phyloP scores from a whole-genome alignment of 2,113 vertebrate genomes.

The Semnornis frantzii region DNA sequence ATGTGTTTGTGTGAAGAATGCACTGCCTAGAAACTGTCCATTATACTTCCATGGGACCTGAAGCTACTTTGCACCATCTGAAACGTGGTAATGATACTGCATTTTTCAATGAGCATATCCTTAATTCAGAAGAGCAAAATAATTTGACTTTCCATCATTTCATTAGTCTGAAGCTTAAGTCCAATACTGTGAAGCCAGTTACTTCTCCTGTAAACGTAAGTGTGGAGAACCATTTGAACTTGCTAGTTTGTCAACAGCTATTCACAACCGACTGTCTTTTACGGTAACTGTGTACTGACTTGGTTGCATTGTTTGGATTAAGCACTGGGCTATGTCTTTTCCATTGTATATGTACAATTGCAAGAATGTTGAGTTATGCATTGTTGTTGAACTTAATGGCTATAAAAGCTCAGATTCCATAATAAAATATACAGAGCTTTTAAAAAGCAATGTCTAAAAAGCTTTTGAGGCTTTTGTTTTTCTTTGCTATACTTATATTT shows the following conservation, averaged over 20 bases:
- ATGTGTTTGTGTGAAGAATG: slow-evolving; percentile 62
- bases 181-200: slow-evolving; percentile 28
- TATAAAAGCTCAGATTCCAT: slow-evolving; percentile 24
- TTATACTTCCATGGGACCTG: neutral
- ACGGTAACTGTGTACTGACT: neutral
- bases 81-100: neutral
- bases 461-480: neutral
- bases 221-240: neutral
- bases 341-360: slow-evolving; percentile 50
- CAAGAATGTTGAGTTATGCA: slow-evolving; percentile 47
- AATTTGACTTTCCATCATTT: neutral
- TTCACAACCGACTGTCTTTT: neutral
- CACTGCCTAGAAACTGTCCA: slow-evolving; percentile 28
- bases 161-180: slow-evolving; percentile 33
- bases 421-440: slow-evolving; percentile 46
- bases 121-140: neutral
- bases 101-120: neutral
- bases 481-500: neutral
- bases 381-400: slow-evolving; percentile 56
- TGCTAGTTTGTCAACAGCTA: neutral
- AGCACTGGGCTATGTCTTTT: slow-evolving; percentile 29
- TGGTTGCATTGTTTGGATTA: slow-evolving; percentile 36
- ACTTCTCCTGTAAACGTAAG: neutral
- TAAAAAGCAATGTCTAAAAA: neutral
- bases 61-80: slow-evolving; percentile 1